Evolutionary conservation across 2,797 vertebrate genomes (phyloP).

Genomic region (Gadopsis marmoratus): DNA sequence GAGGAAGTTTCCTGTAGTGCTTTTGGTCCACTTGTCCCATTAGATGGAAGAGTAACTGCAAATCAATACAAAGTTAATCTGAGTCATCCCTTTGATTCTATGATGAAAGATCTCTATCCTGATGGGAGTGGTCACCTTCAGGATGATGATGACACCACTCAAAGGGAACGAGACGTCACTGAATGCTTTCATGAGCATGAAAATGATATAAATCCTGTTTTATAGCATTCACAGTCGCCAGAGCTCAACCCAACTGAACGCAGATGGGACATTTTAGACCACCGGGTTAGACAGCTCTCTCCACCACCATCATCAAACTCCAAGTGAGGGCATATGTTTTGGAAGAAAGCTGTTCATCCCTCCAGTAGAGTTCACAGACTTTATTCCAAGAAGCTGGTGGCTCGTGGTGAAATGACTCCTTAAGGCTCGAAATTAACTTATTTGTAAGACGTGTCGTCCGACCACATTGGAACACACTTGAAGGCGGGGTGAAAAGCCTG

Average conservation of each 20-base stretch:
- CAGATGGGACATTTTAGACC: not conserved
- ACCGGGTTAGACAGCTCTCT: not conserved
- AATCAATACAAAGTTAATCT: constrained; percentile 28
- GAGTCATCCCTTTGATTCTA: constrained; percentile 37
- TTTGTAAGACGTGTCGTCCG: not conserved
- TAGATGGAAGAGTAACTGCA: constrained; percentile 26
- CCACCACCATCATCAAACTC: not conserved
- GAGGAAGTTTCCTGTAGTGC: constrained; percentile 9
- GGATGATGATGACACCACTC: constrained; percentile 7
- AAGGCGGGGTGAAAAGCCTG: not conserved
- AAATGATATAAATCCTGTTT: constrained; percentile 31
- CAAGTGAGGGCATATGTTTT: not conserved
- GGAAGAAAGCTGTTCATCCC: not conserved
- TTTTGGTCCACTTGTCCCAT: constrained; percentile 34
- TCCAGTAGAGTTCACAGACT: not conserved
- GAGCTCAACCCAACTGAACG: constrained; percentile 3
- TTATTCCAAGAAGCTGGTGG: not conserved
- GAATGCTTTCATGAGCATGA: constrained; percentile 19
- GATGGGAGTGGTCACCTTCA: constrained; percentile 1
- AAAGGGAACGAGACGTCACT: constrained; percentile 6
- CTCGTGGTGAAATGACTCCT: not conserved
- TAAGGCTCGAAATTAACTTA: not conserved
- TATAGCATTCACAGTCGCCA: not conserved
- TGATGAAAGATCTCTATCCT: constrained; percentile 38
- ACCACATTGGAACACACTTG: too few relatives aligned